These are phyloP conservation scores for Varroa destructor DNA, from an alignment of 1,140 invertebrate genomes.

Conservation along the genomic window DNA sequence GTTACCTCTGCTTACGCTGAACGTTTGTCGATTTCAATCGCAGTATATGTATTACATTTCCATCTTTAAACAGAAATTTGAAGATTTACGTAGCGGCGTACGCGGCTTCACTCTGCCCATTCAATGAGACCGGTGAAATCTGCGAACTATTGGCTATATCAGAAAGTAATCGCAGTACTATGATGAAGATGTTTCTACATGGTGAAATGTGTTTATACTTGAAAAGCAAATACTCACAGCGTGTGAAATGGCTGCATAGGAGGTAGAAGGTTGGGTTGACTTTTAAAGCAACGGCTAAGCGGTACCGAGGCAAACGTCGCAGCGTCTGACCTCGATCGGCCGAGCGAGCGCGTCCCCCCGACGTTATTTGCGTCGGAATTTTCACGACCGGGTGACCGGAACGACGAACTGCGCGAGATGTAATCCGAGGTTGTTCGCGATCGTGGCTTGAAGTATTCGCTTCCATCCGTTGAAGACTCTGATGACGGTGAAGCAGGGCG, in stretches of 20 bases:
- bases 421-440: slow-evolving; percentile 32
- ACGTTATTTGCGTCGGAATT: not conserved
- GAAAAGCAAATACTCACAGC: not conserved
- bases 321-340: slow-evolving; percentile 20
- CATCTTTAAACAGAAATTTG: too few species aligned
- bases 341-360: not conserved
- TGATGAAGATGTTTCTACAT: too few species aligned
- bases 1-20: too few species aligned
- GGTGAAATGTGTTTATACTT: too few species aligned
- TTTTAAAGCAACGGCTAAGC: slow-evolving; percentile 18
- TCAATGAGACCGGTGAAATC: too few species aligned
- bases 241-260: slow-evolving; percentile 5
- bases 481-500: slow-evolving; percentile 12
- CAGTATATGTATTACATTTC: too few species aligned
- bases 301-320: slow-evolving; percentile 16
- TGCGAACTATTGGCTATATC: too few species aligned
- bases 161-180: too few species aligned
- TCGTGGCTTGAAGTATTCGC: slow-evolving; percentile 26
- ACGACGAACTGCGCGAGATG: slow-evolving; percentile 32
- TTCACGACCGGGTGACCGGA: slow-evolving; percentile 37
- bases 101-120: too few species aligned
- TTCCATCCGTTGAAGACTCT: slow-evolving; percentile 15
- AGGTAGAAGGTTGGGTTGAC: slow-evolving; percentile 11
- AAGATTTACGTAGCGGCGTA: too few species aligned
- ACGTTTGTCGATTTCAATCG: too few species aligned